These are phyloP conservation scores for Molossus alvarezi DNA, from an alignment of 2,797 vertebrate genomes.

Conservation along the genomic window DNA sequence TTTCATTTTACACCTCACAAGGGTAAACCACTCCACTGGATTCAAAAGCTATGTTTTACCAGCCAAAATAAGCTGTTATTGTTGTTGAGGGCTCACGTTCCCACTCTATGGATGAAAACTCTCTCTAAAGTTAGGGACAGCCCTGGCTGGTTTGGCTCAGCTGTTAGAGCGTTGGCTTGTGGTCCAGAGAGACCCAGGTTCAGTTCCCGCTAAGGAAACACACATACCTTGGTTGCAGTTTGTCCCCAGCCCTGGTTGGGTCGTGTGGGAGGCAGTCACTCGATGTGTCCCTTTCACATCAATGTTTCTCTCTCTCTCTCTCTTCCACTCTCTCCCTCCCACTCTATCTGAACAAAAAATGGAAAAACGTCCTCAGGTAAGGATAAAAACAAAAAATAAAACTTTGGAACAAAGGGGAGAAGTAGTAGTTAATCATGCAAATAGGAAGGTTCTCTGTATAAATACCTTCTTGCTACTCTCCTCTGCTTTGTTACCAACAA, in stretches of 20 bases:
- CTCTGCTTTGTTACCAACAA: neutral
- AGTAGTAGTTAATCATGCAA: neutral
- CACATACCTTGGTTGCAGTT: too few species aligned
- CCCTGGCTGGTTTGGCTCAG: too few species aligned
- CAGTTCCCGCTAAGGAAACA: too few species aligned
- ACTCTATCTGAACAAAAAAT: too few species aligned
- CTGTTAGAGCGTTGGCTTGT: too few species aligned
- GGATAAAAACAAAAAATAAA: neutral
- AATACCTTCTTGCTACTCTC: neutral
- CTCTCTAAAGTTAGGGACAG: neutral
- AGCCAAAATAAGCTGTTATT: neutral
- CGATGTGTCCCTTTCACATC: too few species aligned
- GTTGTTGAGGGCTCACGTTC: neutral
- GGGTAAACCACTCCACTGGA: neutral
- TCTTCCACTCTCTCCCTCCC: too few species aligned
- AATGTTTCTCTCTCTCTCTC: too few species aligned
- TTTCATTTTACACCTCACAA: neutral
- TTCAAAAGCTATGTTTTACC: slow-evolving; percentile 12
- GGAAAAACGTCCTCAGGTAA: too few species aligned
- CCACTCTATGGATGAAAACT: neutral
- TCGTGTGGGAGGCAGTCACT: too few species aligned
- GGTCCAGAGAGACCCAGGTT: too few species aligned
- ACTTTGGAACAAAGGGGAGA: neutral
- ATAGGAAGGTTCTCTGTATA: neutral
- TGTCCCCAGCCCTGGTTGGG: too few species aligned